These are phyloP conservation scores for Geophilus truncorum DNA, from an alignment of 2,888 invertebrate species.

Conservation along the genomic window DNA sequence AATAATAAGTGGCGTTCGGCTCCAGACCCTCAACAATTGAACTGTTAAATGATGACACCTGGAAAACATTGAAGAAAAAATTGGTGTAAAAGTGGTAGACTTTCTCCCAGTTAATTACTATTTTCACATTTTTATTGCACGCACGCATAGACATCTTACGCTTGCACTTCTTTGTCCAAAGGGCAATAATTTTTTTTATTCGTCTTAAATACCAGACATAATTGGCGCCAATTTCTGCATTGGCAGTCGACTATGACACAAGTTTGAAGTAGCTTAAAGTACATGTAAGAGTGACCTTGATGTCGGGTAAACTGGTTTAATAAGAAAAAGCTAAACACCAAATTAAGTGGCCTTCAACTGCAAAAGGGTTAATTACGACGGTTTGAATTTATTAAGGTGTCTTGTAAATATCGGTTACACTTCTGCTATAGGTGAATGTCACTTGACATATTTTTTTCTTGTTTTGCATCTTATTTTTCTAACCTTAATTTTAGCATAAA, in stretches of 20 bases:
- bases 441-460: background rate
- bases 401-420: background rate
- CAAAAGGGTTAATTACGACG: conserved; percentile 3
- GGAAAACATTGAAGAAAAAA: background rate
- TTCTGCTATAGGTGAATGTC: background rate
- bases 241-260: conserved; percentile 12
- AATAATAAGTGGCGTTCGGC: conserved; percentile 39
- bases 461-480: background rate
- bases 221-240: conserved; percentile 3
- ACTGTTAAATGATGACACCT: background rate
- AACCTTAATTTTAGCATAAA: background rate
- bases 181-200: background rate
- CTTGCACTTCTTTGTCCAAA: background rate
- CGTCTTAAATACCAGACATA: background rate
- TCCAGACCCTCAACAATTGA: conserved; percentile 40
- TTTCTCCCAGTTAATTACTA: background rate
- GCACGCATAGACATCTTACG: background rate
- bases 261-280: background rate
- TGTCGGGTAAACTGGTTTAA: background rate
- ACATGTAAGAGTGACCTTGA: background rate
- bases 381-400: background rate
- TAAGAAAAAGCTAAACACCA: background rate
- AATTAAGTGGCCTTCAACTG: conserved; percentile 16
- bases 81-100: background rate
- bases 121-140: background rate